Percentiles rank a stretch among this genome's conserved stretches.
These are phyloP conservation scores for Spheniscus mendiculus DNA, from an alignment of 2,113 vertebrate species.

Conservation along the genomic window DNA sequence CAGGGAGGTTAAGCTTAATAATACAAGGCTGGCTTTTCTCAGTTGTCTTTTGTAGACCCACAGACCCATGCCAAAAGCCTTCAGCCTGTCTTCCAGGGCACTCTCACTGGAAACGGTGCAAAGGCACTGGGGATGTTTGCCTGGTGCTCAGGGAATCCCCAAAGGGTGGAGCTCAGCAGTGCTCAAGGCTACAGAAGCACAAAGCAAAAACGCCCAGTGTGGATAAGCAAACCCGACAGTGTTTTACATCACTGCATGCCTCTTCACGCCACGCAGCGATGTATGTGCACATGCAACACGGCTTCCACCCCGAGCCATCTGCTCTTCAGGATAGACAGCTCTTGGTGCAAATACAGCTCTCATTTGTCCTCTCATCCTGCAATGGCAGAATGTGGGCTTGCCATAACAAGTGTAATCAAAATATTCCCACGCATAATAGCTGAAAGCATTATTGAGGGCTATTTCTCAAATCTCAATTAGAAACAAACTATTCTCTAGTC, in stretches of 20 bases:
- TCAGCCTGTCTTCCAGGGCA: not conserved
- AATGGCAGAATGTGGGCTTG: not conserved
- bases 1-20: not conserved
- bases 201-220: not conserved
- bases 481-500: conserved; percentile 8
- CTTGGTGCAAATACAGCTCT: not conserved
- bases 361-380: not conserved
- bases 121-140: not conserved
- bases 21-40: not conserved
- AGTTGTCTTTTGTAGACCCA: not conserved
- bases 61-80: not conserved
- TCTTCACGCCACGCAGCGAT: not conserved
- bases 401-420: conserved; percentile 29
- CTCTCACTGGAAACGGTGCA: fast-evolving
- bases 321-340: not conserved
- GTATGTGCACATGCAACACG: not conserved
- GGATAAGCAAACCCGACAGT: not conserved
- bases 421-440: conserved; percentile 18
- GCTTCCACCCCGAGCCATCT: not conserved
- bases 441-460: conserved; percentile 1
- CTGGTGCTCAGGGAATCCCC: not conserved
- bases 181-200: not conserved
- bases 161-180: not conserved
- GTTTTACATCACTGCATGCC: not conserved
- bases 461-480: conserved; percentile 37